phyloP scores from a whole-genome alignment of 1,140 invertebrate species.

The Drosophila bipectinata region DNA sequence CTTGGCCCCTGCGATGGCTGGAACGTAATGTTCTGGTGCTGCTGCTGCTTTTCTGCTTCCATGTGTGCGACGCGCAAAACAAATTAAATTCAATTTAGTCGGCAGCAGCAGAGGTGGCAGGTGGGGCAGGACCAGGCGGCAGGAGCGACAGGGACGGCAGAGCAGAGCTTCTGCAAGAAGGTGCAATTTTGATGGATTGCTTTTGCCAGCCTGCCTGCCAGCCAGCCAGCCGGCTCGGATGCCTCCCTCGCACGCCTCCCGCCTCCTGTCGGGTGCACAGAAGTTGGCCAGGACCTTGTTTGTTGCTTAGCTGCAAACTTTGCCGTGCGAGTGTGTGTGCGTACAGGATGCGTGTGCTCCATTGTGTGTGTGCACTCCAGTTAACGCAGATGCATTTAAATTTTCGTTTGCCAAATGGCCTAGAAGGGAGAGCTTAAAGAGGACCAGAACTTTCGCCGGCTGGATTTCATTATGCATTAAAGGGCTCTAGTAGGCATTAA shows the following conservation, averaged over 20 bases:
- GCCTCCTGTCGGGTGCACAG: slow-evolving; percentile 34
- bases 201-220: slow-evolving; percentile 54
- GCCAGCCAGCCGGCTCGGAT: slow-evolving; percentile 36
- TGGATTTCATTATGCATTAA: slow-evolving; percentile 70
- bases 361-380: slow-evolving; percentile 42
- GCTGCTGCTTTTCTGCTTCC: slow-evolving; percentile 28
- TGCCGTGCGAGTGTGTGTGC: slow-evolving; percentile 39
- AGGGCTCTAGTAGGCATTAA: slow-evolving; percentile 9
- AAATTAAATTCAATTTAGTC: slow-evolving; percentile 83
- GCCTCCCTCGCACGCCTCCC: slow-evolving; percentile 20
- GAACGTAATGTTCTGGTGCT: slow-evolving; percentile 54
- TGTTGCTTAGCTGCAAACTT: slow-evolving; percentile 81
- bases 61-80: slow-evolving; percentile 76
- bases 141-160: slow-evolving; percentile 1
- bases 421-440: slow-evolving; percentile 60
- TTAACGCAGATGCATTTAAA: slow-evolving; percentile 80
- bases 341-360: slow-evolving; percentile 26
- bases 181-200: slow-evolving; percentile 84
- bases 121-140: slow-evolving; percentile 4
- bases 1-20: slow-evolving; percentile 48
- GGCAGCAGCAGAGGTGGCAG: slow-evolving; percentile 35
- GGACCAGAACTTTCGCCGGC: slow-evolving; percentile 44
- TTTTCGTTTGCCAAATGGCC: slow-evolving; percentile 52
- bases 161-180: slow-evolving; percentile 67
- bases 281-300: slow-evolving; percentile 65